Evolutionary conservation across 2,888 invertebrate species (phyloP).

Genomic region (Dasypolia templi): DNA sequence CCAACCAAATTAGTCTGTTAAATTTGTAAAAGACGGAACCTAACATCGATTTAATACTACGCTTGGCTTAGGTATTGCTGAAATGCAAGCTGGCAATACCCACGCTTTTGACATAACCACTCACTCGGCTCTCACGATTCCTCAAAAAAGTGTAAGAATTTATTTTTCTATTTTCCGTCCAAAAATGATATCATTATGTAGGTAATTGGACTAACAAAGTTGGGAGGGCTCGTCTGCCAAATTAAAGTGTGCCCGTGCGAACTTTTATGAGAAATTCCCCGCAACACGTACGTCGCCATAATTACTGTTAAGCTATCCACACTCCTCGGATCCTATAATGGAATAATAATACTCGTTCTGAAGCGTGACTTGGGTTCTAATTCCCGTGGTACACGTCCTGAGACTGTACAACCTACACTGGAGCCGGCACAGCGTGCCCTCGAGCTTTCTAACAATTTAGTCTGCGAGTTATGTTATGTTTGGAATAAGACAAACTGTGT

Average conservation of each 20-base stretch:
- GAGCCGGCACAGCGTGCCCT: conserved; percentile 17
- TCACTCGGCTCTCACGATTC: not conserved
- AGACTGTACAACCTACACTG: conserved; percentile 17
- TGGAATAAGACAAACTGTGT: not conserved
- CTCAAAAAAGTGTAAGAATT: not conserved
- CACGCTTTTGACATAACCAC: not conserved
- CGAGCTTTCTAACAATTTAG: conserved; percentile 10
- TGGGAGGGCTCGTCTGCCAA: conserved; percentile 19
- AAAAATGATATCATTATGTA: not conserved
- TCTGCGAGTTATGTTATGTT: not conserved
- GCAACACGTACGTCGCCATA: conserved; percentile 68
- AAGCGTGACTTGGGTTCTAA: conserved; percentile 78
- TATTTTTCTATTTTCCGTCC: not conserved
- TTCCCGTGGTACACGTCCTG: conserved; percentile 54
- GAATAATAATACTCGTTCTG: conserved; percentile 81
- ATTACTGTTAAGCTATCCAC: conserved; percentile 77
- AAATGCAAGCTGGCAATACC: not conserved
- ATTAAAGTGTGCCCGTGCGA: conserved; percentile 34
- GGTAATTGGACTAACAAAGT: conserved; percentile 1
- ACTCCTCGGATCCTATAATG: conserved; percentile 76
- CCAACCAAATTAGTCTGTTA: not conserved
- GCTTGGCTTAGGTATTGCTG: not conserved
- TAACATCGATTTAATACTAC: not conserved
- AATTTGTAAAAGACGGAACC: too few species aligned
- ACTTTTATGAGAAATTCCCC: conserved; percentile 57